Percentiles rank a stretch among this genome's conserved stretches.
phyloP scores from a whole-genome alignment of 2,113 vertebrate species.

The Asarcornis scutulata region DNA sequence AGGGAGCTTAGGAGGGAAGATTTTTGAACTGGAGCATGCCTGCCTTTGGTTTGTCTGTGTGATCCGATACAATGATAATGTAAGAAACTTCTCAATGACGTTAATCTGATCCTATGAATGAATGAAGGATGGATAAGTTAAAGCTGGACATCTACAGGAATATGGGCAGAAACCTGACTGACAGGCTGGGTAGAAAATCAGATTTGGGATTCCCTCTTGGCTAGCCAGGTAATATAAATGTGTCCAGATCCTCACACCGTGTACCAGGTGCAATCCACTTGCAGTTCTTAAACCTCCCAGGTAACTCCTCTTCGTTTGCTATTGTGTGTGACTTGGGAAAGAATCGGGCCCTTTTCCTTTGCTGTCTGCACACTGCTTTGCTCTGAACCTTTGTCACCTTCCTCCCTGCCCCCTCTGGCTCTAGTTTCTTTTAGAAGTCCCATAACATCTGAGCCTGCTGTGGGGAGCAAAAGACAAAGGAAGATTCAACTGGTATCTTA shows the following conservation, averaged over 20 bases:
- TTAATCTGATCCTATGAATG: background rate
- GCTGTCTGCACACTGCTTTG: background rate
- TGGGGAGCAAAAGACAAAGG: conserved; percentile 28
- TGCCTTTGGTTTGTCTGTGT: background rate
- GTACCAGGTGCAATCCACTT: background rate
- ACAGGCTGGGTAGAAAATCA: background rate
- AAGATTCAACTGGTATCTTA: background rate
- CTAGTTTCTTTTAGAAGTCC: background rate
- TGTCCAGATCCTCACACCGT: background rate
- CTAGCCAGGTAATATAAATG: background rate
- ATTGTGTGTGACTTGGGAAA: background rate
- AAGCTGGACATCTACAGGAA: background rate
- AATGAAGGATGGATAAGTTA: background rate
- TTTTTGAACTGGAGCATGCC: background rate
- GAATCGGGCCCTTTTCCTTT: background rate
- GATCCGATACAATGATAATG: background rate
- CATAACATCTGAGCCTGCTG: background rate
- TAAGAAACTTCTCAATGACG: background rate
- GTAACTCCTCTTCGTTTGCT: background rate
- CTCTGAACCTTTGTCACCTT: conserved; percentile 12
- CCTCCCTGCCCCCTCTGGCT: background rate
- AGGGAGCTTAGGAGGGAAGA: fast-evolving
- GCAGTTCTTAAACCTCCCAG: background rate
- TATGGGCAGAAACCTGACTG: background rate
- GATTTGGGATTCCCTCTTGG: background rate